These are phyloP conservation scores for Matsumyia berberina DNA, from an alignment of 2,888 invertebrate genomes.

Conservation along the genomic window DNA sequence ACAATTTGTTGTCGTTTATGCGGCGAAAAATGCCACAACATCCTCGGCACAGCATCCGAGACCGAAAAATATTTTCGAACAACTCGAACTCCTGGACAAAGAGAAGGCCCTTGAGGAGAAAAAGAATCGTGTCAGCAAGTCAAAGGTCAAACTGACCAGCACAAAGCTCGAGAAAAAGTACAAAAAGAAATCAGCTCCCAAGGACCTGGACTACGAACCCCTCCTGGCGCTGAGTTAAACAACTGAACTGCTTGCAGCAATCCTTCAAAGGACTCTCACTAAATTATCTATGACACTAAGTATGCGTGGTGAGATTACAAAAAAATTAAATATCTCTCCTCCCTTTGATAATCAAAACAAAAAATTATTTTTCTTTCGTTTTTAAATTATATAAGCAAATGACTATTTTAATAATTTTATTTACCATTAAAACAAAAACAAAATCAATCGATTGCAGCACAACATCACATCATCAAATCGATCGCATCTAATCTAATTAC, in stretches of 20 bases:
- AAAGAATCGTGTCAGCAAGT: conserved; percentile 85
- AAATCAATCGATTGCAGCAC: conserved; percentile 42
- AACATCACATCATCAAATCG: conserved; percentile 57
- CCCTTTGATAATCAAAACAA: conserved; percentile 17
- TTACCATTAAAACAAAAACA: conserved; percentile 54
- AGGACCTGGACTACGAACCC: conserved; percentile 83
- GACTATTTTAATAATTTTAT: conserved; percentile 71
- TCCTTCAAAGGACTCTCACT: conserved; percentile 35
- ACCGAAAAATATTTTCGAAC: conserved; percentile 94
- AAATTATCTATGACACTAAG: conserved; percentile 51
- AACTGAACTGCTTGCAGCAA: not conserved
- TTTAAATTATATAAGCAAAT: conserved; percentile 68
- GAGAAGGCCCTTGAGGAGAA: conserved; percentile 84
- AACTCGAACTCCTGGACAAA: conserved; percentile 89
- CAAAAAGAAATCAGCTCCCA: conserved; percentile 83
- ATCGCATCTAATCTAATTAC: conserved; percentile 53
- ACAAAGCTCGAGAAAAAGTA: conserved; percentile 86
- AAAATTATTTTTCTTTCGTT: conserved; percentile 29
- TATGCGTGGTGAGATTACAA: conserved; percentile 32
- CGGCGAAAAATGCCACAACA: conserved; percentile 90
- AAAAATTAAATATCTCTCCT: not conserved
- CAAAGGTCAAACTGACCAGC: conserved; percentile 88
- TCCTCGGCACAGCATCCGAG: conserved; percentile 80
- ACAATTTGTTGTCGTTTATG: conserved; percentile 93
- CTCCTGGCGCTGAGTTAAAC: conserved; percentile 83